Evolutionary conservation across 2,888 invertebrate species (phyloP).

Genomic region (Neelides folsomi): DNA sequence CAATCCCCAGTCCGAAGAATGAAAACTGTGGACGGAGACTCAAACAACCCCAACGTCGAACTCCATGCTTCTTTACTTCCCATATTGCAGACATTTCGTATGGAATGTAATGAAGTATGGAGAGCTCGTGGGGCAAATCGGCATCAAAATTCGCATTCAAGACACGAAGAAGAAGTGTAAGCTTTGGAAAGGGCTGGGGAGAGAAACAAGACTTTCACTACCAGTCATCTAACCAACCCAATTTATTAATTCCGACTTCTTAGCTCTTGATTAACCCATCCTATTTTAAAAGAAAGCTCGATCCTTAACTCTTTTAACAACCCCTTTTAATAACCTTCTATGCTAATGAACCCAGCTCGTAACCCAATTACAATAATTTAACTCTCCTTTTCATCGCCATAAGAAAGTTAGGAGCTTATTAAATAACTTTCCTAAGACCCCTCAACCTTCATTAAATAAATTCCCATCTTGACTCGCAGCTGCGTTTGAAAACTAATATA

Average conservation of each 20-base stretch:
- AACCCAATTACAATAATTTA: background rate
- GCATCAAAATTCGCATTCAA: slow-evolving; percentile 6
- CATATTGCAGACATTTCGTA: slow-evolving; percentile 65
- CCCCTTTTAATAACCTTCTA: background rate
- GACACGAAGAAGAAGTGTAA: too few relatives aligned
- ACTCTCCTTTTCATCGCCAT: too few relatives aligned
- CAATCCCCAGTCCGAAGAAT: background rate
- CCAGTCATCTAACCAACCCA: too few relatives aligned
- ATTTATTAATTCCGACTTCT: too few relatives aligned
- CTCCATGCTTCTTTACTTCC: slow-evolving; percentile 95
- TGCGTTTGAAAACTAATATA: too few relatives aligned
- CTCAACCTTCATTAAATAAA: background rate
- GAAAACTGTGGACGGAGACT: background rate
- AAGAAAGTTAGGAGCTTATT: too few relatives aligned
- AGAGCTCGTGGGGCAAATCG: slow-evolving; percentile 31
- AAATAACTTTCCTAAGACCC: slow-evolving; percentile 1
- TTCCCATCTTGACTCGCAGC: too few relatives aligned
- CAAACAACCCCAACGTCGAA: slow-evolving; percentile 41
- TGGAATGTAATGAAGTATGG: slow-evolving; percentile 85
- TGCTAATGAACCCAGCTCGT: slow-evolving; percentile 1
- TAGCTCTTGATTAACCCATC: too few relatives aligned
- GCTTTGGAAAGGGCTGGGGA: too few relatives aligned
- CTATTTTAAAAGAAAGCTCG: too few relatives aligned
- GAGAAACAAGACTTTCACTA: too few relatives aligned
- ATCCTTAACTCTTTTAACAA: too few relatives aligned